Conservation (phyloP, 2,888 invertebrate species). For the Gisinianus flammeolus region DNA sequence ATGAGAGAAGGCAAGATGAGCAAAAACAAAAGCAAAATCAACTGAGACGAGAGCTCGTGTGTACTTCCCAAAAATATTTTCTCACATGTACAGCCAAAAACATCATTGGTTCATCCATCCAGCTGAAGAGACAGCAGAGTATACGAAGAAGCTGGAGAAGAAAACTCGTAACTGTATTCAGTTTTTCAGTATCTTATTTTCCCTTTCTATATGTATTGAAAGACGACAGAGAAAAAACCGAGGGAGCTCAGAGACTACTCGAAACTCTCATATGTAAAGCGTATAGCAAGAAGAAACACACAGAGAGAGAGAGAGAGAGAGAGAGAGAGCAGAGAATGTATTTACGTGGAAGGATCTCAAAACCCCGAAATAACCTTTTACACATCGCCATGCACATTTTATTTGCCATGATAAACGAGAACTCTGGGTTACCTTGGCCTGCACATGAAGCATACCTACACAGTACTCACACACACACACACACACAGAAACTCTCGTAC, state of each 20-base stretch:
- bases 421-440: not conserved
- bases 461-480: not conserved
- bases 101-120: constrained; percentile 9
- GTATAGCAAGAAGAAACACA: not conserved
- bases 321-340: not conserved
- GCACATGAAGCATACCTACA: not conserved
- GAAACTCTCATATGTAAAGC: no score
- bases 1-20: constrained; percentile 16
- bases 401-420: not conserved
- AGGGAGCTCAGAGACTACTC: not conserved
- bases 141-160: not conserved
- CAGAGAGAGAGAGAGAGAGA: not conserved
- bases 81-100: constrained; percentile 44
- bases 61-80: constrained; percentile 43
- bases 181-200: no score
- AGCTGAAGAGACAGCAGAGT: not conserved
- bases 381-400: not conserved
- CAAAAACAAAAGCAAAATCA: constrained; percentile 32
- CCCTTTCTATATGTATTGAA: no score
- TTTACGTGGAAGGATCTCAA: constrained; percentile 32
- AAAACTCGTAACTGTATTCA: not conserved
- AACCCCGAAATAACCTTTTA: constrained; percentile 32
- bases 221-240: not conserved
- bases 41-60: constrained; percentile 34
- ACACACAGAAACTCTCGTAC: no score